Evolutionary conservation across 2,797 vertebrate species (phyloP).

Genomic region (Danio tinwini): DNA sequence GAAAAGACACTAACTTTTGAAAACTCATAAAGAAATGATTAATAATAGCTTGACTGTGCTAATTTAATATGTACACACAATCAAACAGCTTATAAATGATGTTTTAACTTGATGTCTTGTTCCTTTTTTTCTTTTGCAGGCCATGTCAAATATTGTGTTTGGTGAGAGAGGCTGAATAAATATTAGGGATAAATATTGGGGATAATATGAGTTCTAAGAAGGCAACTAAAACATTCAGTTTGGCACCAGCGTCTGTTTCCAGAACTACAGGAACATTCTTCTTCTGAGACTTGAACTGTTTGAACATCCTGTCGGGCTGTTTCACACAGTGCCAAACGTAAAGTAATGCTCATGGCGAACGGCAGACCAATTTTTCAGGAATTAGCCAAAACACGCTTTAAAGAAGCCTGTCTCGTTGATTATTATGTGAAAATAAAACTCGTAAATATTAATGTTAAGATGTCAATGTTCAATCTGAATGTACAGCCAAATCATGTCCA

Average conservation of each 20-base stretch:
- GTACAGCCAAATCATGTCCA: neutral
- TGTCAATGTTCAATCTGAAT: conserved; percentile 7
- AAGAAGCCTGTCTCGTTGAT: neutral
- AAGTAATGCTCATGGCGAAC: neutral
- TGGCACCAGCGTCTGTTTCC: conserved; percentile 60
- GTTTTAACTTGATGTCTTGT: conserved; percentile 61
- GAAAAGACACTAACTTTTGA: neutral
- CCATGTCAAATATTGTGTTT: conserved; percentile 77
- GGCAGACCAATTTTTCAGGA: conserved; percentile 4
- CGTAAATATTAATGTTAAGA: neutral
- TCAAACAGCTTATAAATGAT: conserved; percentile 17
- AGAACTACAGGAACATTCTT: conserved; percentile 71
- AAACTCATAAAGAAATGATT: conserved; percentile 42
- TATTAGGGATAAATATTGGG: conserved; percentile 61
- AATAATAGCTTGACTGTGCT: conserved; percentile 37
- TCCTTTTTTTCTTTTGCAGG: conserved; percentile 56
- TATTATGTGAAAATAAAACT: neutral
- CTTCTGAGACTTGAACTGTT: conserved; percentile 42
- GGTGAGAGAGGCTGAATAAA: conserved; percentile 61
- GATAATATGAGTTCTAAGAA: conserved; percentile 58
- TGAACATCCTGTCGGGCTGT: conserved; percentile 50
- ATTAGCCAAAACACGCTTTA: conserved; percentile 21
- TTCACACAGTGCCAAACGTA: conserved; percentile 38
- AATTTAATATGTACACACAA: conserved; percentile 30
- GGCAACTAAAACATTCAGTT: conserved; percentile 69